phyloP scores from a whole-genome alignment of 2,888 invertebrate genomes.

The Synanthedon vespiformis region DNA sequence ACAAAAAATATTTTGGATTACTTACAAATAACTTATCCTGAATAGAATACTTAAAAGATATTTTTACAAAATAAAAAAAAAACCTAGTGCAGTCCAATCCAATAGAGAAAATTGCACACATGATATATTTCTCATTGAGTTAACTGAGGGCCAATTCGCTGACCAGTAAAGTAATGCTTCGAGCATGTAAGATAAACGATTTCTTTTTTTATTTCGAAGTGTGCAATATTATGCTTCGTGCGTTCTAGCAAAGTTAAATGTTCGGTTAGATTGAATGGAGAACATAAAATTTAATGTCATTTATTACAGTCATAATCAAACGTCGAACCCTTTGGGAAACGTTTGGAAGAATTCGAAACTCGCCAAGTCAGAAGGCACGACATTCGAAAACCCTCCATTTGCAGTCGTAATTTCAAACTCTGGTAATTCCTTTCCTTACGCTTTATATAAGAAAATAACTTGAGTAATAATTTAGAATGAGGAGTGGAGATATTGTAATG shows the following conservation, averaged over 20 bases:
- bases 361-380: constrained; percentile 3
- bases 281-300: constrained; percentile 10
- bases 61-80: background rate
- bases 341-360: constrained; percentile 6
- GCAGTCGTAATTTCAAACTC: constrained; percentile 13
- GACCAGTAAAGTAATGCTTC: too few relatives aligned
- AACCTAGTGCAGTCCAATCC: too few relatives aligned
- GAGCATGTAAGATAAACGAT: too few relatives aligned
- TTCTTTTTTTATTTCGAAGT: too few relatives aligned
- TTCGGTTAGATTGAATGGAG: constrained; percentile 6
- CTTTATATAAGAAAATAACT: constrained; percentile 10
- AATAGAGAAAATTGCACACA: too few relatives aligned
- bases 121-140: too few relatives aligned
- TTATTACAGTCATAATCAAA: constrained; percentile 8
- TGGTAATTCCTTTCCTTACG: constrained; percentile 12
- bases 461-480: constrained; percentile 2
- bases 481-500: background rate
- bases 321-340: constrained; percentile 4
- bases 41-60: background rate
- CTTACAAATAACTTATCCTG: too few relatives aligned
- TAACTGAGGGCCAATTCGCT: too few relatives aligned
- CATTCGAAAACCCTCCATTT: constrained; percentile 6
- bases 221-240: too few relatives aligned
- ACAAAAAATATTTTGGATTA: too few relatives aligned
- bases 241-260: too few relatives aligned